Percentiles rank a stretch among this genome's conserved stretches.
phyloP scores from a whole-genome alignment of 2,888 invertebrate species.

The Drosophila nigritarsus region DNA sequence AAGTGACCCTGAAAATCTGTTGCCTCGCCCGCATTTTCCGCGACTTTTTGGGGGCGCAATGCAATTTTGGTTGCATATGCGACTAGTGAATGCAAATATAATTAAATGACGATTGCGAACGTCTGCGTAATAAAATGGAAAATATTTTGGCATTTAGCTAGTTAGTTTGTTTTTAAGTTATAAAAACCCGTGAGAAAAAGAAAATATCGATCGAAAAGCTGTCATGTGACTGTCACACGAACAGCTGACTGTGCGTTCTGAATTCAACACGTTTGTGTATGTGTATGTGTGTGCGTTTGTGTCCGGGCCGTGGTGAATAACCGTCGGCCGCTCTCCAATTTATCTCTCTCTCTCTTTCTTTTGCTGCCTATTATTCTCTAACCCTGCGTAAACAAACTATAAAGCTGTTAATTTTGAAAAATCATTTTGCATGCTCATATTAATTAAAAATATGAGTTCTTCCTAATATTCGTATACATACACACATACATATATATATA shows the following conservation, averaged over 20 bases:
- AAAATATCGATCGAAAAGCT: conserved; percentile 83
- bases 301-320: conserved; percentile 52
- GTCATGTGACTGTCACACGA: conserved; percentile 85
- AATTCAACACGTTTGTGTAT: conserved; percentile 65
- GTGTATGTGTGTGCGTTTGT: conserved; percentile 33
- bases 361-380: conserved; percentile 3
- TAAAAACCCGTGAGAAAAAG: conserved; percentile 83
- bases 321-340: conserved; percentile 18
- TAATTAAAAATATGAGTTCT: conserved; percentile 34
- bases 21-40: conserved; percentile 29
- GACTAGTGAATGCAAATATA: background rate
- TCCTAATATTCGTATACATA: conserved; percentile 3
- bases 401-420: conserved; percentile 49
- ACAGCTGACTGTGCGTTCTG: conserved; percentile 82
- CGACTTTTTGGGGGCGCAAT: background rate
- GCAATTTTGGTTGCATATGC: background rate
- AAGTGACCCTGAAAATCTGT: conserved; percentile 63
- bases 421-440: conserved; percentile 28
- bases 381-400: conserved; percentile 70
- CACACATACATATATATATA: conserved; percentile 2
- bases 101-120: conserved; percentile 2
- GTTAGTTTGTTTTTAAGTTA: conserved; percentile 56
- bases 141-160: conserved; percentile 58
- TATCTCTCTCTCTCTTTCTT: conserved; percentile 6
- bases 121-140: conserved; percentile 18